A percentile compares a stretch with the other conserved stretches of the same genome.
phyloP scores from a whole-genome alignment of 2,888 invertebrate species.

The Rotaria sp. region DNA sequence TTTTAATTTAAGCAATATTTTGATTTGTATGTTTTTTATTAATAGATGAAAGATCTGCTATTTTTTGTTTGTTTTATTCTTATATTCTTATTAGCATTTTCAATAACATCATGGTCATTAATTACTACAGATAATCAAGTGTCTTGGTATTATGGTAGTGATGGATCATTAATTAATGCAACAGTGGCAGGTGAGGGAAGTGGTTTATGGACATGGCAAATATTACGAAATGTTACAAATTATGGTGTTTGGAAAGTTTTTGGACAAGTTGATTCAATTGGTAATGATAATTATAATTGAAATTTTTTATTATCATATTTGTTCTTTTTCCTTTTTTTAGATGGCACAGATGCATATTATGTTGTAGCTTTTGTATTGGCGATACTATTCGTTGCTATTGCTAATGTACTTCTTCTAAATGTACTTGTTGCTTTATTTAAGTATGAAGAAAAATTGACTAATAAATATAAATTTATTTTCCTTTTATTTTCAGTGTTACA shows the following conservation, averaged over 20 bases:
- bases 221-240: background rate
- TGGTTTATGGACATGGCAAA: background rate
- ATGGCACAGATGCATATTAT: background rate
- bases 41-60: background rate
- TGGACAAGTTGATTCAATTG: background rate
- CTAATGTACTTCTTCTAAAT: conserved; percentile 36
- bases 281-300: background rate
- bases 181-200: background rate
- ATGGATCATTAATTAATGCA: background rate
- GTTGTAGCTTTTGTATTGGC: background rate
- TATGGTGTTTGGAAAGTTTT: conserved; percentile 10
- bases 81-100: background rate
- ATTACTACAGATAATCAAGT: background rate
- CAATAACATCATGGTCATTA: background rate
- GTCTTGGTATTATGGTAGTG: background rate
- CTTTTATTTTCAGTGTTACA: conserved; percentile 16
- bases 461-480: background rate
- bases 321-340: background rate
- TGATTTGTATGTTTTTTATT: background rate
- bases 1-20: background rate
- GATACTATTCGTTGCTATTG: background rate
- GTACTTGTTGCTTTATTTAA: conserved; percentile 38
- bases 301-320: background rate
- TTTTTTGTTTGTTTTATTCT: background rate
- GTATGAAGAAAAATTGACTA: background rate